Base-by-base conservation (phyloP, 2,113 vertebrate genomes). In the Aleadryas rufinucha region DNA sequence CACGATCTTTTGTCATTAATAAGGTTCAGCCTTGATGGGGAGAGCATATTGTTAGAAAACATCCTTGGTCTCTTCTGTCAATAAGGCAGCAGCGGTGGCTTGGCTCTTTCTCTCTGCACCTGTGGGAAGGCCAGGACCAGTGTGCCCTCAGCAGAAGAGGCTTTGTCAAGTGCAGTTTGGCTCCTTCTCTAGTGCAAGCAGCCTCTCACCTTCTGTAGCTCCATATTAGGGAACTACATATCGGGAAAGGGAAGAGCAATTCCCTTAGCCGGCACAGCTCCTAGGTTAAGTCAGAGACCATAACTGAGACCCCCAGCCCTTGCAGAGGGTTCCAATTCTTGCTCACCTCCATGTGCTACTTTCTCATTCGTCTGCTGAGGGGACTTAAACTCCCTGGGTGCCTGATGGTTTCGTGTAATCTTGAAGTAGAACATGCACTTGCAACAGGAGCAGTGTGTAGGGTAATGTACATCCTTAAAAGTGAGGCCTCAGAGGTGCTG, bases 21-120 rank as follows among this genome's bases (percentile, higher is more conserved):
- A 49, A 84, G 26, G 41, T 27, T 91, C 65, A 74, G 85, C 59
- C 63, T 83, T 77, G 42, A 18, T 59, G 54, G 19, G 54, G 33
- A 69, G 59, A 69, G 68, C 59, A 31, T 1, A 0, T 33, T 83
- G 84, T 74, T 42, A 50, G 56, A 27, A 72, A 70, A 42, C 28
- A 47, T 69, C 23, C 16, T 54, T 0, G 0, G 7, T 84, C 27
- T 82, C 47, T 81, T 84, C 42, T 8, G 2, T 39, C 53, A 1
- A 0, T 66, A 42, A 81, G 52, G 65, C 27, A 71, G 65, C 30
- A 17, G 41, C 26, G 2, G 13, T 60, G 37, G 50, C 21, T 60
- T 78, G 91, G 42, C 56, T 82, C 16, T 44, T 90, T 74, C 41
- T 84, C 13, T 37, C 37, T 1, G 0, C 8, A 9, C n/a, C 33